Evolutionary conservation across 1,140 invertebrate species (phyloP).

Genomic region (Nylanderia fulva): DNA sequence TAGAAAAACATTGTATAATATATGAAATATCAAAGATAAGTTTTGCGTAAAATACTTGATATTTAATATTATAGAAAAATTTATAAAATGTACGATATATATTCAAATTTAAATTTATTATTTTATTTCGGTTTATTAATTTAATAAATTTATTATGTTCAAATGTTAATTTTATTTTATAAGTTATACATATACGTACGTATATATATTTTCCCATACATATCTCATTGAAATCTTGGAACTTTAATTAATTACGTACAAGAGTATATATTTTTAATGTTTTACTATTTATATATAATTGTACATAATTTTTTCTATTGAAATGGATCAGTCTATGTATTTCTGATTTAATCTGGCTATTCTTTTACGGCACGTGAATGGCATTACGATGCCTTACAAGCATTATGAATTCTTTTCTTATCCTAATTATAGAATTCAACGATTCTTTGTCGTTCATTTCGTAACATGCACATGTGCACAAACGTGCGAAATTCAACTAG

Average conservation of each 20-base stretch:
- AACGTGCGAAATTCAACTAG: neutral
- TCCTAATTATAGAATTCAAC: constrained; percentile 1
- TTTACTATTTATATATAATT: neutral
- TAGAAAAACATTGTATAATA: neutral
- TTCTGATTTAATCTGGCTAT: neutral
- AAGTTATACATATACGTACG: too few species aligned
- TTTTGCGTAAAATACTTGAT: neutral
- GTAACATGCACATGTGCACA: neutral
- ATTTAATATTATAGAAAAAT: neutral
- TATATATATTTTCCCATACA: too few species aligned
- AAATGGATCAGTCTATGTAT: neutral
- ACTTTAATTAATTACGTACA: neutral
- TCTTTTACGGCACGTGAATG: neutral
- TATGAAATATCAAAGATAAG: neutral
- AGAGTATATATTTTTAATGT: neutral
- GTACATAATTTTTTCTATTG: neutral
- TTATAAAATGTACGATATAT: too few species aligned
- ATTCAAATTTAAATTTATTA: too few species aligned
- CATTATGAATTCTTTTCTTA: constrained; percentile 7
- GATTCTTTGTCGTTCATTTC: neutral
- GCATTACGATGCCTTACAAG: neutral
- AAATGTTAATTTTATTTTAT: too few species aligned
- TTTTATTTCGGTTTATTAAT: too few species aligned
- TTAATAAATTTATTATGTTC: too few species aligned
- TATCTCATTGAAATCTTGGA: neutral